Percentiles rank a stretch among this genome's conserved stretches.
phyloP scores from a whole-genome alignment of 2,113 vertebrate genomes.

The Panthera tigris region DNA sequence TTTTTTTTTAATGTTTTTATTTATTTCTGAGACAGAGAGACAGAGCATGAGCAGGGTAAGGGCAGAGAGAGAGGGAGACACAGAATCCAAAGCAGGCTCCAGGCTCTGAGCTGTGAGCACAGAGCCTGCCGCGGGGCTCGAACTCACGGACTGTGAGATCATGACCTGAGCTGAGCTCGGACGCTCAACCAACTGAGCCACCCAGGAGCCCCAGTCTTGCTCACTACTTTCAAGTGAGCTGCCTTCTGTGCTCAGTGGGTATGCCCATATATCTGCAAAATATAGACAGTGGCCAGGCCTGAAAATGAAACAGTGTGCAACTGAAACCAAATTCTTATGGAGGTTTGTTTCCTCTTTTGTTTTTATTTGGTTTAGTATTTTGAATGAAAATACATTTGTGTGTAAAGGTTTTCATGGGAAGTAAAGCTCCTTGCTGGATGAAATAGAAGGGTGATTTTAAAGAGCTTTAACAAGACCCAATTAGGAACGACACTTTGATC shows the following conservation, averaged over 20 bases:
- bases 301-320: constrained; percentile 25
- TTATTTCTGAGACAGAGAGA: too few species aligned
- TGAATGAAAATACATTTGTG: constrained; percentile 1
- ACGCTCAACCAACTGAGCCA: too few species aligned
- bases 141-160: too few species aligned
- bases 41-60: too few species aligned
- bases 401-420: constrained; percentile 21
- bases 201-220: background rate
- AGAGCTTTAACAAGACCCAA: constrained; percentile 47
- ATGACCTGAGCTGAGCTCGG: too few species aligned
- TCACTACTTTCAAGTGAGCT: background rate
- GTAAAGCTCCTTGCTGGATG: background rate
- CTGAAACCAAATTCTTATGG: background rate
- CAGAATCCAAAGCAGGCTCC: too few species aligned
- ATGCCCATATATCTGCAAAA: background rate
- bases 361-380: constrained; percentile 39
- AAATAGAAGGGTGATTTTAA: background rate
- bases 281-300: background rate
- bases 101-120: too few species aligned
- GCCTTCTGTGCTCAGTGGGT: background rate
- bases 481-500: constrained; percentile 32
- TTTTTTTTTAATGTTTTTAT: too few species aligned
- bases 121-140: too few species aligned
- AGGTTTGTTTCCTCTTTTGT: background rate
- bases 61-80: too few species aligned